Evolutionary conservation across 2,113 vertebrate genomes (phyloP).

Genomic region (Catharus bicknelli): DNA sequence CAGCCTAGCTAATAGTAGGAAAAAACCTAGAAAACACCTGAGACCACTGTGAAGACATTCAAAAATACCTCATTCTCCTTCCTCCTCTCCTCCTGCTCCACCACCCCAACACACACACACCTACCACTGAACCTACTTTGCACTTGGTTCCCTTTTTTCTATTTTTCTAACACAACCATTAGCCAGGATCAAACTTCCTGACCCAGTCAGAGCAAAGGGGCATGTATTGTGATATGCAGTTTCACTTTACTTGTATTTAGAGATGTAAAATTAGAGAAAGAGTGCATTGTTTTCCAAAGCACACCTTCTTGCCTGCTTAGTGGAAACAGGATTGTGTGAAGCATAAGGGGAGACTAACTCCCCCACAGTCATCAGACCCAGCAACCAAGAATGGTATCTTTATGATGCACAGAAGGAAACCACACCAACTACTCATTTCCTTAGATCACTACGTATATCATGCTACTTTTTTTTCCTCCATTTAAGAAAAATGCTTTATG

Average conservation of each 20-base stretch:
- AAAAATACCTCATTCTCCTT: neutral
- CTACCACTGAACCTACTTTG: neutral
- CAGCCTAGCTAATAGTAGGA: neutral
- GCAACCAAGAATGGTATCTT: neutral
- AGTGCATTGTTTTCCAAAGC: neutral
- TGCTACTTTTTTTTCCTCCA: neutral
- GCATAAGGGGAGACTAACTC: neutral
- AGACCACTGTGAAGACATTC: neutral
- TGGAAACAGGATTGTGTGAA: neutral
- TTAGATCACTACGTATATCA: neutral
- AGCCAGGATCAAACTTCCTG: neutral
- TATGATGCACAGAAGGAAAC: neutral
- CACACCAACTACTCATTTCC: neutral
- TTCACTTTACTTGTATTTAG: neutral
- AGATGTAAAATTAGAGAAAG: neutral
- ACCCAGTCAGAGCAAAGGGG: neutral
- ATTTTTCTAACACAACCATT: neutral
- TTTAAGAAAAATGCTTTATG: neutral
- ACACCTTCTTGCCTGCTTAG: neutral
- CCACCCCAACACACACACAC: neutral
- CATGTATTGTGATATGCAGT: neutral
- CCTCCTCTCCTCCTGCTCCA: neutral
- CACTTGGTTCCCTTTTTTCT: rapidly evolving
- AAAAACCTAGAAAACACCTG: neutral
- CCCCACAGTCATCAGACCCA: neutral